Base-by-base conservation (phyloP, 2,888 invertebrate species). In the Diarsia dahlii region DNA sequence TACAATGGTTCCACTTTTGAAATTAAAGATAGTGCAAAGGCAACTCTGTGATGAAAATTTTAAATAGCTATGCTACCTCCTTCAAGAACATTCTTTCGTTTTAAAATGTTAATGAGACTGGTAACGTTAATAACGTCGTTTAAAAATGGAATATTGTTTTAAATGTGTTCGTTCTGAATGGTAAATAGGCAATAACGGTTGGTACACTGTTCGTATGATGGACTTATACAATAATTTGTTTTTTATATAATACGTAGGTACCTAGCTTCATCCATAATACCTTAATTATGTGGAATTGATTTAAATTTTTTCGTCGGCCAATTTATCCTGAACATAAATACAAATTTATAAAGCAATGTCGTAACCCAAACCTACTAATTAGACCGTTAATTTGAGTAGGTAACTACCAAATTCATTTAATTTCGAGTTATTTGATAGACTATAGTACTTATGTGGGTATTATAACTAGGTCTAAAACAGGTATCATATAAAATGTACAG, bases 91-190 rank as follows among this genome's bases (percentile, higher is more conserved):
- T 48, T 20, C 39, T n/a, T 48, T 54, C 23, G 13, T 63, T n/a
- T 45, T 6, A 54, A 6, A 46, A 10, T 54, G n/a, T 8, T 68
- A 76, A 28, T 56, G 46, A 62, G 13, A 52, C n/a, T 9, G 45
- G n/a, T 45, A 65, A 50, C 15, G 15, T 23, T 15, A 23, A 23
- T 0, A 20, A 10, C 34, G 52, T 76, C 45, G 48, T 76, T 76
- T 76, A n/a, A 77, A 77, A 76, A 63, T 50, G 50, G 63, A 76
- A 69, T 23, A 56, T 60, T 8, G 34, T 34, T 54, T 67, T 54
- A 54, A 52, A 39, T 66, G 18, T 12, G 15, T 39, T 62, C 15
- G 23, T 54, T 67, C 23, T 6, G 50, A 65, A 58, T 58, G 8
- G n/a, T n/a, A 13, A 28, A 34, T 18, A 69, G 13, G 60, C 50